phyloP scores from a whole-genome alignment of 2,113 vertebrate species.

The Lethenteron reissneri region DNA sequence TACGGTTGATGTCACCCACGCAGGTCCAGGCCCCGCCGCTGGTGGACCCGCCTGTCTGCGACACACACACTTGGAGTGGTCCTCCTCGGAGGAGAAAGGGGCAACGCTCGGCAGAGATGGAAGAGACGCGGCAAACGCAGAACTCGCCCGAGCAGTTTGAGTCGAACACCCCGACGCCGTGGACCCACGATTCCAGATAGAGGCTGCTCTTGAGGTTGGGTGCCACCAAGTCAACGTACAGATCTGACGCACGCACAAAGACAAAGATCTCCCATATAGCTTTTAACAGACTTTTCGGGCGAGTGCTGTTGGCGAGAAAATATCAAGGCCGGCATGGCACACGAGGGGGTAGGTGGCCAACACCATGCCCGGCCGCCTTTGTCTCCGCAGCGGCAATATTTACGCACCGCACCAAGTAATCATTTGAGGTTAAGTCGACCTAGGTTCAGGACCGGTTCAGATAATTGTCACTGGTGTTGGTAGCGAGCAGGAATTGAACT shows the following conservation, averaged over 20 bases:
- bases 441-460: too few species aligned
- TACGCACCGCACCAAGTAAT: too few species aligned
- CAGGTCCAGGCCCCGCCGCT: constrained; percentile 34
- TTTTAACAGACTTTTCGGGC: too few species aligned
- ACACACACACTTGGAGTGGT: constrained; percentile 72
- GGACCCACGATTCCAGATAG: constrained; percentile 53
- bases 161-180: constrained; percentile 24
- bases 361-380: too few species aligned
- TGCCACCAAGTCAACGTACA: constrained; percentile 62
- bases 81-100: constrained; percentile 24
- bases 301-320: too few species aligned
- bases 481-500: too few species aligned
- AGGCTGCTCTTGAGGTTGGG: constrained; percentile 30
- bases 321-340: not conserved
- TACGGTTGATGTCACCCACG: constrained; percentile 58
- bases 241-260: constrained; percentile 23
- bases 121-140: constrained; percentile 30
- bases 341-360: not conserved
- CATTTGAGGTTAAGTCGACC: too few species aligned
- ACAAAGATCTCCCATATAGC: too few species aligned
- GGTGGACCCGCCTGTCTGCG: constrained; percentile 8
- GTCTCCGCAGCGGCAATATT: too few species aligned
- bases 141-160: constrained; percentile 39
- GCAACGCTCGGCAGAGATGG: constrained; percentile 17
- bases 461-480: too few species aligned